These are phyloP conservation scores for Petrolisthes manimaculis DNA, from an alignment of 2,888 invertebrate species.

Conservation along the genomic window DNA sequence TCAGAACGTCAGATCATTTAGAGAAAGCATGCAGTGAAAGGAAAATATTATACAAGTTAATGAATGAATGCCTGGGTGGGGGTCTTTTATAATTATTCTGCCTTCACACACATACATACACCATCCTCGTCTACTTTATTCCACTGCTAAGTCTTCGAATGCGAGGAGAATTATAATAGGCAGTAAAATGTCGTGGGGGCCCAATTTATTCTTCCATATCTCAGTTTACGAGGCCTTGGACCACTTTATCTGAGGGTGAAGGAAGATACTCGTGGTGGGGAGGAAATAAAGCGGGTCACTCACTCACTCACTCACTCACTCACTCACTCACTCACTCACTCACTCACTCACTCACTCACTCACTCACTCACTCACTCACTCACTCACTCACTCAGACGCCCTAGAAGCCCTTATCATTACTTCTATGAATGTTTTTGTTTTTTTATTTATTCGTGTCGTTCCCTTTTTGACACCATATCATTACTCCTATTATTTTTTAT, in stretches of 20 bases:
- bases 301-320: not conserved
- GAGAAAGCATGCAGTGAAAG: not conserved
- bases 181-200: not conserved
- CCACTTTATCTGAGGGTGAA: not conserved
- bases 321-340: not conserved
- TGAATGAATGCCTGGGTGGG: too few relatives aligned
- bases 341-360: not conserved
- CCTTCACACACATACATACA: too few relatives aligned
- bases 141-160: not conserved
- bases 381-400: not conserved
- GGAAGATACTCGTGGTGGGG: not conserved
- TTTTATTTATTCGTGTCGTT: too few relatives aligned
- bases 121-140: not conserved
- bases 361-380: slow-evolving; percentile 4
- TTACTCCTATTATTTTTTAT: not conserved
- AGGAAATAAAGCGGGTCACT: not conserved
- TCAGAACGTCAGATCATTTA: not conserved
- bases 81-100: too few relatives aligned
- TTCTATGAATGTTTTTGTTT: not conserved
- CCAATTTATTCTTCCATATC: not conserved
- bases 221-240: not conserved
- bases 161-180: not conserved
- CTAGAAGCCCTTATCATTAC: not conserved
- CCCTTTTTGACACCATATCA: too few relatives aligned
- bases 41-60: too few relatives aligned